Evolutionary conservation across 2,113 vertebrate genomes (phyloP), one percentile per base, ranked within the genome.

Genomic region (Panthera leo): DNA sequence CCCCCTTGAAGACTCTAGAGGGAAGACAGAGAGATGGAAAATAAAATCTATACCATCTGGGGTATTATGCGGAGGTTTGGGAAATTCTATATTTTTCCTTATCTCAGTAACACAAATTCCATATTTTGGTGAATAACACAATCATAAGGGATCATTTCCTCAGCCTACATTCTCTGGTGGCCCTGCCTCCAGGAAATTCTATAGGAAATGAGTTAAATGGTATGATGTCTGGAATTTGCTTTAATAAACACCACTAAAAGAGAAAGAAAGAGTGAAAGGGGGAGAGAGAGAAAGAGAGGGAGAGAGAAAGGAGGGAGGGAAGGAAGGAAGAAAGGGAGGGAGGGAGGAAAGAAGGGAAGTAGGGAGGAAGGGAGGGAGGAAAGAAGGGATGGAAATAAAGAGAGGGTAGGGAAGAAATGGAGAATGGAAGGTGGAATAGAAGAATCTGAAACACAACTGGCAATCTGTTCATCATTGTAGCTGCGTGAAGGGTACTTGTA

Each of bases 221-320:
- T 97, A 96, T 42, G 95, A 94, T 96, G 80, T 89, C 95, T 98
- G 90, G 90, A 95, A 88, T 97, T 97, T 97, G 93, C 95, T 96
- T 97, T 98, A 97, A 94, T 92, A 97, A 96, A 95, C 58, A 48
- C 91, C 75, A 93, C 53, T 9, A 13, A 48, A 10, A 27, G 16
- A 19, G 75, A 27, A 2, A 42, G 53, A 42, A 7, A 4, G 15
- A 25, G 51, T 2, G 12, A n/a, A 13, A 16, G 10, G 5, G 13
- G 12, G 36, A 36, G 27, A 6, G 31, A 48, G 21, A 14, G 29
- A 15, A 18, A 67, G 1, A 55, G 34, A 31, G 27, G 15, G 5
- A 55, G 8, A 7, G 11, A 5, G 63, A 11, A 19, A 9, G 23
- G 39, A 31, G 4, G 12, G 13, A 31, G 29, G 9, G 13, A 58